Conservation (phyloP, 2,888 invertebrate genomes). For the Epiblema foenella region DNA sequence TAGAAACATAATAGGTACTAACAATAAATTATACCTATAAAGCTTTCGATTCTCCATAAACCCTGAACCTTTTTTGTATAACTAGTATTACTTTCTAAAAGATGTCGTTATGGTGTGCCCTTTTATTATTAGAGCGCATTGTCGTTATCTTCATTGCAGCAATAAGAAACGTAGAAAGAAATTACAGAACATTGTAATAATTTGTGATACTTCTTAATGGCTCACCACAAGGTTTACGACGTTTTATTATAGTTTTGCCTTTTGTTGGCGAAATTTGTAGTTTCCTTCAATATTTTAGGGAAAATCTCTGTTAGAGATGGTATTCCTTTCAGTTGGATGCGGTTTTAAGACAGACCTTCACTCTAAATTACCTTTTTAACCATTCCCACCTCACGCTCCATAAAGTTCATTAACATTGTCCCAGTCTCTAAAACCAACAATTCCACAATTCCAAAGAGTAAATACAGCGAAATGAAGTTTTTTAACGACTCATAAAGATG, state of each 20-base stretch:
- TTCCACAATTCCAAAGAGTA: constrained; percentile 15
- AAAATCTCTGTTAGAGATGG: neutral
- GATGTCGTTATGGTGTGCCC: neutral
- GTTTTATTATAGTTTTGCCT: neutral
- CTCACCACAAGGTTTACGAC: constrained; percentile 13
- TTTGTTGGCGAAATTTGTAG: constrained; percentile 7
- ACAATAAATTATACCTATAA: neutral
- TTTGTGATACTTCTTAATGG: neutral
- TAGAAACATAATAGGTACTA: neutral
- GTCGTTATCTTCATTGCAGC: constrained; percentile 4
- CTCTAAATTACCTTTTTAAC: neutral
- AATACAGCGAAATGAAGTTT: constrained; percentile 37
- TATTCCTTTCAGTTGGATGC: constrained; percentile 4
- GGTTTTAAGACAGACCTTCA: neutral
- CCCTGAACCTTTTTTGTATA: neutral
- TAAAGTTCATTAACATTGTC: constrained; percentile 24
- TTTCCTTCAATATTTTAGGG: constrained; percentile 1
- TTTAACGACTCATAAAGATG: constrained; percentile 43
- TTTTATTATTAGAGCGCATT: neutral
- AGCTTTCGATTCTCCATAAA: neutral
- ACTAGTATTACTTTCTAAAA: neutral
- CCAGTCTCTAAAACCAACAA: neutral
- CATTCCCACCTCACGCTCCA: constrained; percentile 5
- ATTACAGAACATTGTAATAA: constrained; percentile 8
- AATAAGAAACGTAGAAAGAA: neutral